Conservation (phyloP, 1,140 invertebrate genomes). For the Drosophila asahinai region DNA sequence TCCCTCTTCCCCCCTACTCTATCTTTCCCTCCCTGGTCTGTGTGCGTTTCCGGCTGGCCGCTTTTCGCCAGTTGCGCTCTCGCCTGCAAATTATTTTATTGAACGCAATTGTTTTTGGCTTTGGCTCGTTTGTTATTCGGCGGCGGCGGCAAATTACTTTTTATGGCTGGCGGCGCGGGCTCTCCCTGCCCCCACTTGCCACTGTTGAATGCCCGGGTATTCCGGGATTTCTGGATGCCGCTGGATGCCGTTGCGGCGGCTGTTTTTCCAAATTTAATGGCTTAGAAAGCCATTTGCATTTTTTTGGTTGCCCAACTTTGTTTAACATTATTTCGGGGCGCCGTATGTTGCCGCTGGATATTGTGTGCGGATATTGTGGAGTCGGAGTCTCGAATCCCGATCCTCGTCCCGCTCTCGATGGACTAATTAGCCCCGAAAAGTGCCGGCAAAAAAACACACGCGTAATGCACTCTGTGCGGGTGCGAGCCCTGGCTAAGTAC, state of each 20-base stretch:
- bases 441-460: not conserved
- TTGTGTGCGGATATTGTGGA: constrained; percentile 27
- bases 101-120: constrained; percentile 82
- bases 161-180: constrained; percentile 63
- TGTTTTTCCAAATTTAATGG: constrained; percentile 83
- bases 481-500: constrained; percentile 16
- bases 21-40: not conserved
- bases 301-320: constrained; percentile 74
- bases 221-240: constrained; percentile 12
- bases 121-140: constrained; percentile 82
- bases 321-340: constrained; percentile 70
- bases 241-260: constrained; percentile 58
- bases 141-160: constrained; percentile 80
- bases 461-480: constrained; percentile 31
- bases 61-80: constrained; percentile 38
- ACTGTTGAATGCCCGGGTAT: constrained; percentile 29
- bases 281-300: constrained; percentile 84
- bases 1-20: not conserved
- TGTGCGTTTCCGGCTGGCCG: constrained; percentile 57
- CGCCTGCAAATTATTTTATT: constrained; percentile 82
- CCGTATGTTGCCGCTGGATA: constrained; percentile 60
- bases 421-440: constrained; percentile 38
- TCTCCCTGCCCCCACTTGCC: constrained; percentile 2
- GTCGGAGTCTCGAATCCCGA: constrained; percentile 9
- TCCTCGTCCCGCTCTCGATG: not conserved